These are phyloP conservation scores for Hylomyscus alleni DNA, from an alignment of 2,797 vertebrate species.

Conservation along the genomic window DNA sequence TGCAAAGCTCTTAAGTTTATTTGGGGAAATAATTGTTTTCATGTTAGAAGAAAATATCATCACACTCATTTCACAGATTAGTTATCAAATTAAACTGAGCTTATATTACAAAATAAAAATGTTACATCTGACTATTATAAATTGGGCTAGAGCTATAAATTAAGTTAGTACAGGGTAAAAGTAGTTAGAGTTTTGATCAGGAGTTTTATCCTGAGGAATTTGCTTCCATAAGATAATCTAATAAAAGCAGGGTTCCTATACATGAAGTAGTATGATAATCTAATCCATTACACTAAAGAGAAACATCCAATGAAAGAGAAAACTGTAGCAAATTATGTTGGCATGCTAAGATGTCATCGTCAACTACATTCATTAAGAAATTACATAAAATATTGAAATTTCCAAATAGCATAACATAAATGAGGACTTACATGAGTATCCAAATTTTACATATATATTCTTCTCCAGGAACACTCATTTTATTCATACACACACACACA, in stretches of 20 bases:
- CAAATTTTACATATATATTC: neutral
- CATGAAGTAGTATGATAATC: neutral
- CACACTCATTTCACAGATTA: conserved; percentile 13
- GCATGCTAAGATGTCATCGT: conserved; percentile 3
- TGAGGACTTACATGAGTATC: neutral
- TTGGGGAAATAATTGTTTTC: conserved; percentile 22
- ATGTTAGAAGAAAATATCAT: neutral
- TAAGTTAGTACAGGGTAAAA: neutral
- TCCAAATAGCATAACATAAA: neutral
- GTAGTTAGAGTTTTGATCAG: neutral
- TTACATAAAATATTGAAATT: conserved; percentile 55
- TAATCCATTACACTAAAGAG: conserved; percentile 40
- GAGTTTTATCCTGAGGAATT: conserved; percentile 47
- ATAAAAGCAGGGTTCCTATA: conserved; percentile 16
- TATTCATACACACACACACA: neutral
- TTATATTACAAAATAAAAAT: conserved; percentile 35
- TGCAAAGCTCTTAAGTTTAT: neutral
- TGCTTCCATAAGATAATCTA: conserved; percentile 34
- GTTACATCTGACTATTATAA: conserved; percentile 18
- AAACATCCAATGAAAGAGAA: conserved; percentile 55
- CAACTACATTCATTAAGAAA: conserved; percentile 33
- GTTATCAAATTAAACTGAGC: conserved; percentile 28
- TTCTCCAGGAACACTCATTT: neutral
- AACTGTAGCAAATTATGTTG: conserved; percentile 20
- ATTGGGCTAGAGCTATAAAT: conserved; percentile 20